These are phyloP conservation scores for Ploceus nigricollis DNA, from an alignment of 2,113 vertebrate species.

Conservation along the genomic window DNA sequence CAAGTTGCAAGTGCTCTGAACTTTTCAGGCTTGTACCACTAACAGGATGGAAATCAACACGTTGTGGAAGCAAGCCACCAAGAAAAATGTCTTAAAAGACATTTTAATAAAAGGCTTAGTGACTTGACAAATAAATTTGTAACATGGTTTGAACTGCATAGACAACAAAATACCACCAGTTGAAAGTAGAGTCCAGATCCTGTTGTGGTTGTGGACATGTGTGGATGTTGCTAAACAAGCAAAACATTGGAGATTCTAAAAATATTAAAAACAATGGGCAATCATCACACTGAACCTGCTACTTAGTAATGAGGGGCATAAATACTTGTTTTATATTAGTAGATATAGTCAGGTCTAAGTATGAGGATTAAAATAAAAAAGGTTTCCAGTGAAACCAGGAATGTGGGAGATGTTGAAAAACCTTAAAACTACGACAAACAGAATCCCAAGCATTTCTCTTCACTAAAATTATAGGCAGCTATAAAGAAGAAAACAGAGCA, in stretches of 20 bases:
- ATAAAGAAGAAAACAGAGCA: not conserved
- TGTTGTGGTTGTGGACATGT: fast-evolving
- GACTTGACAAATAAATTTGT: not conserved
- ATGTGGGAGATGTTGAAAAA: not conserved
- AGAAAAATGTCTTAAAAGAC: not conserved
- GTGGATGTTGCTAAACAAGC: not conserved
- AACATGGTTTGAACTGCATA: not conserved
- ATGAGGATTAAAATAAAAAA: not conserved
- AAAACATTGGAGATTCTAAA: not conserved
- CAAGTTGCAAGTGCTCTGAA: not conserved
- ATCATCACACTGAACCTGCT: not conserved
- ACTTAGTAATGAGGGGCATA: not conserved
- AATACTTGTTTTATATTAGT: not conserved
- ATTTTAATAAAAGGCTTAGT: not conserved
- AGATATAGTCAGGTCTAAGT: not conserved
- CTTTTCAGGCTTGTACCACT: not conserved
- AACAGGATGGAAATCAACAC: not conserved
- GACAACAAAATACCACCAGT: not conserved
- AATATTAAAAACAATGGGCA: not conserved
- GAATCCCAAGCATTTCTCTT: fast-evolving
- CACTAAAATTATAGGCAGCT: not conserved
- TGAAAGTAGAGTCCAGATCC: not conserved
- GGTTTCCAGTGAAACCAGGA: not conserved
- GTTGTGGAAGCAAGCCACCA: not conserved
- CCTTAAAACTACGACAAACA: not conserved